These are phyloP conservation scores for Scaptodrosophila lebanonensis DNA, from an alignment of 1,140 invertebrate genomes.

Conservation along the genomic window DNA sequence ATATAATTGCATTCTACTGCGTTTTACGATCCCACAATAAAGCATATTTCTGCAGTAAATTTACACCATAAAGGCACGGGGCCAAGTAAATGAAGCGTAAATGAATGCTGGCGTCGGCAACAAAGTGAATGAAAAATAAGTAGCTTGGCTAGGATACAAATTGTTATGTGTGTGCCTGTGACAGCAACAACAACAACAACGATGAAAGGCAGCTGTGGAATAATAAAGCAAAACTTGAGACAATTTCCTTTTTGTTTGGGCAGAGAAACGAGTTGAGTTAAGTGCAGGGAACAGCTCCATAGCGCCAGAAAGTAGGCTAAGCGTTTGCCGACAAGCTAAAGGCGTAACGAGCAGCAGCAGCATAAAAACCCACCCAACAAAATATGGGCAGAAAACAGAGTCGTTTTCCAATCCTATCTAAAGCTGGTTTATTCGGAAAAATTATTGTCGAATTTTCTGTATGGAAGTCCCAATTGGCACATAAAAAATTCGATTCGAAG, in stretches of 20 bases:
- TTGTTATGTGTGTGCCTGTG: constrained; percentile 43
- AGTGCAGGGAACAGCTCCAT: neutral
- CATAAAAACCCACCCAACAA: neutral
- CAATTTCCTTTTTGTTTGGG: constrained; percentile 49
- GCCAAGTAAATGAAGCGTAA: neutral
- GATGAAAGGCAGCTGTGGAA: constrained; percentile 1
- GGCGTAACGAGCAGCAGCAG: constrained; percentile 22
- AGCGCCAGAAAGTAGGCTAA: constrained; percentile 27
- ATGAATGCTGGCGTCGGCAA: neutral
- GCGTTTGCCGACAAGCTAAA: constrained; percentile 23
- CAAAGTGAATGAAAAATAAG: constrained; percentile 1
- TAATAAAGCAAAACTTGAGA: constrained; percentile 33
- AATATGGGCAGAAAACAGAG: no score
- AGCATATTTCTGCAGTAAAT: constrained; percentile 55
- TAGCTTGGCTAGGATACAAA: constrained; percentile 24
- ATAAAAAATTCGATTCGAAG: no score
- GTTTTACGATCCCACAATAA: constrained; percentile 37
- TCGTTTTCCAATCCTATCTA: no score
- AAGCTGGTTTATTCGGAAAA: no score
- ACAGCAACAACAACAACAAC: constrained; percentile 20
- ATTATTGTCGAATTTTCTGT: no score
- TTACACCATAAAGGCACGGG: constrained; percentile 27
- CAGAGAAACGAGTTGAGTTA: no score
- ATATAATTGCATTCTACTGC: constrained; percentile 55
- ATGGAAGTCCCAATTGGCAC: no score